Evolutionary conservation across 2,797 vertebrate species (phyloP).

Genomic region (Phataginus tricuspis): DNA sequence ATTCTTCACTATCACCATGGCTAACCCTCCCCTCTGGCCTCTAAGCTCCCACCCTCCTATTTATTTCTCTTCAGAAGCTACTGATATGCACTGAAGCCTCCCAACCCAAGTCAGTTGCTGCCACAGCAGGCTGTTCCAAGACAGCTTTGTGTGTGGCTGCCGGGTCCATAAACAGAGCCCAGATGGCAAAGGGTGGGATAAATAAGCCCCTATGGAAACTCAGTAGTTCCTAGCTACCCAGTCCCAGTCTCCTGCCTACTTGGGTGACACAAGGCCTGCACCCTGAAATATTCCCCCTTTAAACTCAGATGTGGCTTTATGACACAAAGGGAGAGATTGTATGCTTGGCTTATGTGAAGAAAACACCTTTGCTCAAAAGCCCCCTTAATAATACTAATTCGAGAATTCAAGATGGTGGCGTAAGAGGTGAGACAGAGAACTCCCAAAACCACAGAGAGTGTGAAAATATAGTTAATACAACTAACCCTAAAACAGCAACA

Average conservation of each 20-base stretch:
- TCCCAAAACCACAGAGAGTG: too few species aligned
- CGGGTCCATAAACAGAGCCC: neutral
- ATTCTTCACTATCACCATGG: neutral
- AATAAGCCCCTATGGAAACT: neutral
- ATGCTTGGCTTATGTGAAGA: neutral
- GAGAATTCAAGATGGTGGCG: too few species aligned
- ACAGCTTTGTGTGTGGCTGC: neutral
- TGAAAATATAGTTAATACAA: too few species aligned
- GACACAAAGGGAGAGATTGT: constrained; percentile 10
- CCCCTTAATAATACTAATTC: neutral
- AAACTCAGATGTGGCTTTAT: constrained; percentile 30
- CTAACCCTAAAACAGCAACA: too few species aligned
- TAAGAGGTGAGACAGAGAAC: too few species aligned
- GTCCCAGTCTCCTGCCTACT: neutral
- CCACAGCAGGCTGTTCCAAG: neutral
- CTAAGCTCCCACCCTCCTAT: neutral
- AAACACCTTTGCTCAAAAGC: constrained; percentile 43
- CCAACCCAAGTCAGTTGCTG: neutral
- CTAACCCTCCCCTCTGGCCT: neutral
- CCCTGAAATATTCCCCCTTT: neutral
- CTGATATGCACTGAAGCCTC: neutral
- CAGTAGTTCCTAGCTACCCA: neutral
- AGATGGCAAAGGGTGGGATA: neutral
- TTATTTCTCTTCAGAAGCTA: neutral
- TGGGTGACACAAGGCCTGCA: neutral